Conservation (phyloP, 2,888 invertebrate genomes). For the Poecilus cupreus region DNA sequence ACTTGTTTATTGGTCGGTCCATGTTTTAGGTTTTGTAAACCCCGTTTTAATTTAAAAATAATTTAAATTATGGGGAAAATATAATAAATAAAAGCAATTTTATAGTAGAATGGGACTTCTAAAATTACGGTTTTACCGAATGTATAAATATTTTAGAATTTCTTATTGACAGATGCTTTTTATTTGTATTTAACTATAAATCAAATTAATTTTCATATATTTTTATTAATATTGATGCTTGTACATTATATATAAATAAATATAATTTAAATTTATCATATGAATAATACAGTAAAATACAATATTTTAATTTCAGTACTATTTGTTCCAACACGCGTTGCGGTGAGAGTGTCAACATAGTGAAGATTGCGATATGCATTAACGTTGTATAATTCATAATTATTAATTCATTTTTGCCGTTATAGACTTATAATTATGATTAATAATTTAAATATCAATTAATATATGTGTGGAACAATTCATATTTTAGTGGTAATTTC, state of each 20-base stretch:
- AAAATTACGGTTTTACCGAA: too few relatives aligned
- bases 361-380: not conserved
- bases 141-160: too few relatives aligned
- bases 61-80: not conserved
- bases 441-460: not conserved
- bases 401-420: constrained; percentile 3
- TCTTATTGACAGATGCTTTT: too few relatives aligned
- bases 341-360: not conserved
- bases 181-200: too few relatives aligned
- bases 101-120: too few relatives aligned
- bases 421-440: not conserved
- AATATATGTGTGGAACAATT: not conserved
- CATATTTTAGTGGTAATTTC: not conserved
- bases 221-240: not conserved
- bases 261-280: too few relatives aligned
- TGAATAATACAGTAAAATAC: not conserved
- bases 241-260: not conserved
- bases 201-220: not conserved
- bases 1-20: not conserved
- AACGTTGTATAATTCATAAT: constrained; percentile 5
- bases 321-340: not conserved
- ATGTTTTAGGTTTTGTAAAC: constrained; percentile 28
- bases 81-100: not conserved
- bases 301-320: not conserved
- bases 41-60: constrained; percentile 45